Evolutionary conservation across 2,113 vertebrate species (phyloP).

Genomic region (Condylura cristata): DNA sequence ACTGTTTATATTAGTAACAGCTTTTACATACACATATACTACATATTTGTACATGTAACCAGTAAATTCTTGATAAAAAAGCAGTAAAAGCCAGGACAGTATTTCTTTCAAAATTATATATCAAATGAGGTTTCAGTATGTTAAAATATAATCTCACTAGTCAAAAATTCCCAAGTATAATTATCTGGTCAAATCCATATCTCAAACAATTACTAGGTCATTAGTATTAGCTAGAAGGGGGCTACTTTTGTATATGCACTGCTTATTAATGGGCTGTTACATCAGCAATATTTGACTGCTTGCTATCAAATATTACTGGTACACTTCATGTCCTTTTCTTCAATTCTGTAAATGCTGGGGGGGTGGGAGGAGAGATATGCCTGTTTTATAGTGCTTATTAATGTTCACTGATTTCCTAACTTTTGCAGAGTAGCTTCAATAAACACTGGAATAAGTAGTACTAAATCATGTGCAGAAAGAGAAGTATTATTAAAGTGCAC

Average conservation of each 20-base stretch:
- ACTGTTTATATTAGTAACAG: neutral
- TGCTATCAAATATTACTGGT: neutral
- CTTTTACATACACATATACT: neutral
- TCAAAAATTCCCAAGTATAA: slow-evolving; percentile 12
- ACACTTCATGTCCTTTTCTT: neutral
- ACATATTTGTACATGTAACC: neutral
- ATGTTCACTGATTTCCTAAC: slow-evolving; percentile 14
- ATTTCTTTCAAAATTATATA: slow-evolving; percentile 32
- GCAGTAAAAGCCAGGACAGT: neutral
- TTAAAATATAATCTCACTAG: neutral
- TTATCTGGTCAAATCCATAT: neutral
- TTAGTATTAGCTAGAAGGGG: neutral
- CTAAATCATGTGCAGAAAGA: neutral
- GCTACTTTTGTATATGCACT: neutral
- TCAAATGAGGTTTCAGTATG: neutral
- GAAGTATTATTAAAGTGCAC: neutral
- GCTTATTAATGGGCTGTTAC: neutral
- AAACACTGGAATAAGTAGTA: neutral
- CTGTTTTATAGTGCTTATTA: neutral
- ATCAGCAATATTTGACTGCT: neutral
- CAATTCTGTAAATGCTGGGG: slow-evolving; percentile 8
- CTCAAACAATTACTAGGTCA: slow-evolving; percentile 22
- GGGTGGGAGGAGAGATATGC: neutral
- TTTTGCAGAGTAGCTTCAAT: neutral
- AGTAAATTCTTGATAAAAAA: slow-evolving; percentile 14